A percentile compares a stretch with the other conserved stretches of the same genome.
phyloP scores from a whole-genome alignment of 2,888 invertebrate species.

The Megaustenia siamemsis region DNA sequence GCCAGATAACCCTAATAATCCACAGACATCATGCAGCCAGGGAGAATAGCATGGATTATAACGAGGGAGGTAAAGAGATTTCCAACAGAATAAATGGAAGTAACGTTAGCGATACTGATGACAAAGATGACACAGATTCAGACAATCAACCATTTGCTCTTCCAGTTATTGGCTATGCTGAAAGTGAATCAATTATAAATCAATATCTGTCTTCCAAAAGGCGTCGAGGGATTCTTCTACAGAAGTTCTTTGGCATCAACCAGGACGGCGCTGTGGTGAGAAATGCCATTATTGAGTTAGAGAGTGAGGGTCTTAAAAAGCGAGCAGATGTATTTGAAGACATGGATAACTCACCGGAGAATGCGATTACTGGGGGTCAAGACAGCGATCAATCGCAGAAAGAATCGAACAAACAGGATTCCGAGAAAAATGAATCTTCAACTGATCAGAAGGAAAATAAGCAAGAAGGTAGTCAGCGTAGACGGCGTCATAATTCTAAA shows the following conservation, averaged over 20 bases:
- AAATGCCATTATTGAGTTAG: constrained; percentile 28
- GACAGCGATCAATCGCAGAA: background rate
- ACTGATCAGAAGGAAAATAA: background rate
- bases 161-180: constrained; percentile 5
- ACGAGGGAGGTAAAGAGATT: background rate
- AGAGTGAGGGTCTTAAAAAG: constrained; percentile 22
- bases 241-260: constrained; percentile 41
- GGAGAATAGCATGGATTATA: constrained; percentile 12
- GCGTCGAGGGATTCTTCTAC: constrained; percentile 2
- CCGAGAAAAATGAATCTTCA: background rate
- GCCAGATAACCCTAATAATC: constrained; percentile 55
- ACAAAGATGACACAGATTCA: background rate
- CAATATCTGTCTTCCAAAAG: constrained; percentile 38
- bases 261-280: constrained; percentile 33
- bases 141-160: background rate
- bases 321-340: background rate
- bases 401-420: background rate
- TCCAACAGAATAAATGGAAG: background rate
- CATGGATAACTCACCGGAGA: background rate
- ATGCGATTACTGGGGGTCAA: background rate
- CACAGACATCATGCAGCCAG: background rate
- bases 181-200: constrained; percentile 15
- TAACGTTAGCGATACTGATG: background rate
- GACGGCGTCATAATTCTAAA: background rate
- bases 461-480: background rate